Base-by-base conservation (phyloP, 2,888 invertebrate genomes). In the Drosophila prostipennis region DNA sequence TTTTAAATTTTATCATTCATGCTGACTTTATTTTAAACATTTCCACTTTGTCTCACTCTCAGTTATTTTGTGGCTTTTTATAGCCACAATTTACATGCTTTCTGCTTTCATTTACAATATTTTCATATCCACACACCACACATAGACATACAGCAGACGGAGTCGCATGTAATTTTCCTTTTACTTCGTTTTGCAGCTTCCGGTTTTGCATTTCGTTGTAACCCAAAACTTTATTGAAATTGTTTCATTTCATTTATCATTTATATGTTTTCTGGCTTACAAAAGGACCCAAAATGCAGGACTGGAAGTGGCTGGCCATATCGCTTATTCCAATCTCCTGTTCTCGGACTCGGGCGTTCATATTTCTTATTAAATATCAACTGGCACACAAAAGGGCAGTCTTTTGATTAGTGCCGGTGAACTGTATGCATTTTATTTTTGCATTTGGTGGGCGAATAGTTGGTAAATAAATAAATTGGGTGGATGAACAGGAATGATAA, bases 231-330 rank as follows among this genome's bases (percentile, higher is more conserved):
- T 81, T 84, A 79, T 81, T 81, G 84, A 84, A 84, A 84, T 81
- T 80, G 81, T 79, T 80, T 84, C 84, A 79, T 80, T 80, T 80
- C 79, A 81, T 80, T 80, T 81, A 77, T 81, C 77, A 84, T 61
- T 74, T 81, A 77, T 79, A 77, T 75, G 81, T 77, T 77, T 79
- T 71, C 76, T 71, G 70, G 71, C 65, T 70, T 60, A 63, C 57
- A 64, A 64, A 29, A 68, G 32, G 45, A 34, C 49, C 59, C 10
- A 16, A 53, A 36, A 36, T 16, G 36, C 43, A 45, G 34, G 23
- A n/a, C 26, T 13, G 7, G 19, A 16, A 37, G 56, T 45, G 43
- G n/a, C 36, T 26, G 53, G 23, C 57, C 68, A 61, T 54, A 60
- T 65, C 53, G 39, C 29, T 14, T 37, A 36, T 36, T 48, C 37